Conservation (phyloP, 2,113 vertebrate genomes). For the Pluvialis apricaria region DNA sequence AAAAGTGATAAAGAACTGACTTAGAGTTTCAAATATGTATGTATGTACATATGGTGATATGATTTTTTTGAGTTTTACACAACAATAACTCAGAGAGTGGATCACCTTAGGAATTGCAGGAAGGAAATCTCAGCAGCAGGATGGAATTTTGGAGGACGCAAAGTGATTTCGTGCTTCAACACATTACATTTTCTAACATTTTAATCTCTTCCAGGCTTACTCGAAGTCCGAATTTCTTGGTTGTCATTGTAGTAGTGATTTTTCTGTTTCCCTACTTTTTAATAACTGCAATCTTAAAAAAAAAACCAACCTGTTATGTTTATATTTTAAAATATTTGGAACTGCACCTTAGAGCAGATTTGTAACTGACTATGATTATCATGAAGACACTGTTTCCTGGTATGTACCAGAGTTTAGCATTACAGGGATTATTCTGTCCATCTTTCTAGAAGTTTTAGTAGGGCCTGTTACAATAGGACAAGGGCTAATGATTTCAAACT, state of each 20-base stretch:
- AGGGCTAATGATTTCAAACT: not conserved
- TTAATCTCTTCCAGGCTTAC: not conserved
- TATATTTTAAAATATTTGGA: not conserved
- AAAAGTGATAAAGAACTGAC: not conserved
- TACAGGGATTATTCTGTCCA: not conserved
- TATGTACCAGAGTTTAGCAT: not conserved
- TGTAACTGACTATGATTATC: not conserved
- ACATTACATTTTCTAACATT: not conserved
- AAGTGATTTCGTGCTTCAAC: not conserved
- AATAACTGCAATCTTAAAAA: not conserved
- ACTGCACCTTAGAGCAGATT: not conserved
- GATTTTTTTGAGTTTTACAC: not conserved
- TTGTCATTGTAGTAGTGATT: not conserved
- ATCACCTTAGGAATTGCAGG: not conserved
- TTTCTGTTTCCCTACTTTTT: not conserved
- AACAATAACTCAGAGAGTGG: not conserved
- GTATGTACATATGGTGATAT: rapidly evolving
- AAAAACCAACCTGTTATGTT: not conserved
- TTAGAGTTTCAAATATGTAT: not conserved
- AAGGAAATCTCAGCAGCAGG: not conserved
- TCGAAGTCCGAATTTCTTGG: not conserved
- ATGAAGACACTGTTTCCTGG: not conserved
- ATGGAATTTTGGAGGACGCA: not conserved
- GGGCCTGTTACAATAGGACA: not conserved
- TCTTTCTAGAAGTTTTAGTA: not conserved